Evolutionary conservation across 2,113 vertebrate species (phyloP), one percentile per base, ranked within the genome.

Genomic region (Romanogobio albipinnatus): DNA sequence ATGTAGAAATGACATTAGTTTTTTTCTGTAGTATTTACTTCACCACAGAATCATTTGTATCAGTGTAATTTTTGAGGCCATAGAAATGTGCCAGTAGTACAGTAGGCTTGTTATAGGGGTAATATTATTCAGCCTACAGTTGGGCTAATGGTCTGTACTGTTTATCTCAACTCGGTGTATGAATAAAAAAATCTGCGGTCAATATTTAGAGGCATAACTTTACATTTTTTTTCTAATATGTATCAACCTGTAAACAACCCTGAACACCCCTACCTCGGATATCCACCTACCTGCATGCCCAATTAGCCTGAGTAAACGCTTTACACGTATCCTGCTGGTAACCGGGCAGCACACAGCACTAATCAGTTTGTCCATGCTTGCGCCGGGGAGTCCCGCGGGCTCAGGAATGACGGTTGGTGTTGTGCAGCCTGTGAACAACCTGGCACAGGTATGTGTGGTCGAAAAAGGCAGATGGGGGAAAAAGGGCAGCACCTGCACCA

Each of bases 401-500:
- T n/a, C 80, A 62, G 17, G 79, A 58, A 82, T 88, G 78, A 53
- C 66, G 64, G 58, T 83, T 76, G 56, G 70, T 61, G 39, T 51
- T 43, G 47, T 9, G 53, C 86, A 83, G 39, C 49, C 76, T 75
- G 77, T 47, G 47, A 84, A 71, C 77, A 43, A 81, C 82, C 85
- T 87, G 77, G 74, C 76, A 82, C 88, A 86, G 87, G 81, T 86
- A 43, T 82, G 24, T 84, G 83, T 74, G 83, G 51, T 61, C 87
- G 86, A 85, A 83, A 84, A 51, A 80, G 73, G 61, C 74, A 82
- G 14, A 59, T 59, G 56, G 79, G 79, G 83, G 56, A 53, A 82
- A 70, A 64, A 78, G 91, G 88, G 79, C 83, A 74, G 88, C 92
- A 93, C 91, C 93, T 94, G 93, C 89, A 93, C 86, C 88, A 81